phyloP scores from a whole-genome alignment of 1,140 invertebrate species.

The Achroia grisella region DNA sequence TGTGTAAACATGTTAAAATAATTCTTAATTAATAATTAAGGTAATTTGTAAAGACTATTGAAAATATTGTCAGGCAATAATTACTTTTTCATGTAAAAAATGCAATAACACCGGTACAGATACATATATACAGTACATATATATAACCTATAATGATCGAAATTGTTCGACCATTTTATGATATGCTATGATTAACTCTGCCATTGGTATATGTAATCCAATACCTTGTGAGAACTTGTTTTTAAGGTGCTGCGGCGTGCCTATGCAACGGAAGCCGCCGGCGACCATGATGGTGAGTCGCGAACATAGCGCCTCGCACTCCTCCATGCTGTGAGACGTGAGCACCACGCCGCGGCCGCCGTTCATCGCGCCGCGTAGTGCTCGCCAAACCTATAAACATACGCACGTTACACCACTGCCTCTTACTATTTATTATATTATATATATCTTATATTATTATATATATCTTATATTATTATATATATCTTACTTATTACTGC shows the following conservation, averaged over 20 bases:
- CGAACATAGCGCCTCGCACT: constrained; percentile 91
- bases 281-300: constrained; percentile 91
- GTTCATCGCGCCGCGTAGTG: constrained; percentile 75
- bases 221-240: constrained; percentile 78
- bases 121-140: too few relatives aligned
- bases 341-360: constrained; percentile 82
- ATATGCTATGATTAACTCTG: constrained; percentile 78
- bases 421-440: too few relatives aligned
- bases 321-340: constrained; percentile 90
- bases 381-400: constrained; percentile 78
- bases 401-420: background rate
- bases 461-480: too few relatives aligned
- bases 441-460: too few relatives aligned
- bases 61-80: too few relatives aligned
- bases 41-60: too few relatives aligned
- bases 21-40: too few relatives aligned
- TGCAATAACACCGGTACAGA: too few relatives aligned
- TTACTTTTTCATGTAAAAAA: too few relatives aligned
- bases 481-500: too few relatives aligned
- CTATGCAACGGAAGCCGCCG: constrained; percentile 84
- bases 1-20: too few relatives aligned
- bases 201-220: constrained; percentile 79
- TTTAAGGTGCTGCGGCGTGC: constrained; percentile 81
- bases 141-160: too few relatives aligned
- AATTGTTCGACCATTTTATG: constrained; percentile 7